These are phyloP conservation scores for Rhinogobio ventralis DNA, from an alignment of 2,797 vertebrate species.

Conservation along the genomic window DNA sequence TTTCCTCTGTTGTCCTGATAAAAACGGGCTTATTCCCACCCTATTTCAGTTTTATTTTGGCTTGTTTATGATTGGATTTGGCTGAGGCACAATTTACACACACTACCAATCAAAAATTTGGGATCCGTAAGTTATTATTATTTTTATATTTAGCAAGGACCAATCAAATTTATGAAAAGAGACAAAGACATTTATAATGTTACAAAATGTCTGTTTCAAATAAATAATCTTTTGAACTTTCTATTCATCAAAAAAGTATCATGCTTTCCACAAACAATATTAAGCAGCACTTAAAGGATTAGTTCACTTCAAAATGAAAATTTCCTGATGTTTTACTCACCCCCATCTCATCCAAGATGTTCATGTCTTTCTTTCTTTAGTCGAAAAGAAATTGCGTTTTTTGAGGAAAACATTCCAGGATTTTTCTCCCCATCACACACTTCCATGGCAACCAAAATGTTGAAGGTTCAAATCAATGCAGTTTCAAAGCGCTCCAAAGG, in stretches of 20 bases:
- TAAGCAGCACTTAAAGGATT: neutral
- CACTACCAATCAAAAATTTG: too few relatives aligned
- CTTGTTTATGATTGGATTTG: neutral
- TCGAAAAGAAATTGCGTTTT: too few relatives aligned
- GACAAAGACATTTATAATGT: neutral
- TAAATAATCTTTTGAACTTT: neutral
- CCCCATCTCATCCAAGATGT: too few relatives aligned
- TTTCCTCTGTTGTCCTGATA: constrained; percentile 16
- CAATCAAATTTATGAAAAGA: neutral
- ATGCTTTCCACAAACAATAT: neutral
- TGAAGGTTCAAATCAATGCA: too few relatives aligned
- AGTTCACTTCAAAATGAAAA: too few relatives aligned
- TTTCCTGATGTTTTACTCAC: too few relatives aligned
- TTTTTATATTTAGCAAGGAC: neutral
- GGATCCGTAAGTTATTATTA: neutral
- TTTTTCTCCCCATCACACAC: too few relatives aligned
- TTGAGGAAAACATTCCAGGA: too few relatives aligned
- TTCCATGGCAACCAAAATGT: too few relatives aligned
- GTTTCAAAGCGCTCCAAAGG: too few relatives aligned
- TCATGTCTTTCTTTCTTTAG: too few relatives aligned
- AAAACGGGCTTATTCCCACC: constrained; percentile 35
- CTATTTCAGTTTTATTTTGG: neutral
- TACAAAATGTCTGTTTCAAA: neutral
- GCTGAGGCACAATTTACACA: neutral
- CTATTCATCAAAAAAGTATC: neutral